Evolutionary conservation across 1,140 invertebrate genomes (phyloP), one percentile per base, ranked within the genome.

Genomic region (Zaprionus vittiger): DNA sequence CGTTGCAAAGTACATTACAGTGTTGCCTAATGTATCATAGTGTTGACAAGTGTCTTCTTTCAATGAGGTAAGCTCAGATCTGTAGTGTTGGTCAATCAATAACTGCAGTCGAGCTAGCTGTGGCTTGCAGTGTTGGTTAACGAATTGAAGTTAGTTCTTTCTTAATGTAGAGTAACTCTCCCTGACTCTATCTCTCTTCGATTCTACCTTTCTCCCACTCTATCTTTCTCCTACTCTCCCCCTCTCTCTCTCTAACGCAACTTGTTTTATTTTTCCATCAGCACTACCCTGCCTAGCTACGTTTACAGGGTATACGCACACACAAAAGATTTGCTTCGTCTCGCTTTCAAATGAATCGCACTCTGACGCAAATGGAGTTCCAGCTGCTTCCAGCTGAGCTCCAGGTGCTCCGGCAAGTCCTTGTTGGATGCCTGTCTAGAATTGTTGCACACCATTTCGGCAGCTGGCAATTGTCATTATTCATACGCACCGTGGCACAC

Each of bases 401-500:
- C 63, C 77, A 80, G 62, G 72, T 73, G 63, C 52, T 73, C n/a
- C 22, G 37, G 57, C 20, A 67, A 49, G 56, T 12, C 11, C 31
- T 38, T 64, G 47, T 37, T 20, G 28, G 41, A 62, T 28, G 11
- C 20, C 31, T 47, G 37, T 63, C 59, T 28, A 55, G 61, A 67
- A 73, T 67, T 55, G 70, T 71, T 78, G 55, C 67, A 64, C 67
- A 54, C 79, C 82, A 82, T 86, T 85, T 79, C 38, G 67, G 72
- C 44, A 64, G 72, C 70, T 82, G 68, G 75, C 83, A 79, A 81
- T 86, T 86, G 83, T 80, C 83, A 85, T 85, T 83, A 83, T 69
- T 86, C 83, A 85, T 85, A 85, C 83, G 83, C 83, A 85, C 75
- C 68, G 82, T 85, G 79, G 79, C 75, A 68, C 73, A 69, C 54